Base-by-base conservation (phyloP, 2,888 invertebrate genomes). In the Rotaria macrura region DNA sequence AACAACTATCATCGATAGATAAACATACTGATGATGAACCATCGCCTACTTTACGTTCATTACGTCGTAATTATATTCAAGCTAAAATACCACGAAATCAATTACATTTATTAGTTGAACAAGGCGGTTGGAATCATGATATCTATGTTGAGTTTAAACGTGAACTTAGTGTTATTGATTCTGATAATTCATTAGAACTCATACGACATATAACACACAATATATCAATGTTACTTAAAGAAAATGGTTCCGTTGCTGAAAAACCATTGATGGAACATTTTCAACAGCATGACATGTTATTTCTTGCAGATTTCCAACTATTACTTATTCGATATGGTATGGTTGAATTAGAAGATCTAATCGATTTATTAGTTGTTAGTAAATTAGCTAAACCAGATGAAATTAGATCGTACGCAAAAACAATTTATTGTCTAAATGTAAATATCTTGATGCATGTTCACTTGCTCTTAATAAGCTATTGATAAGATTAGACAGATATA, bases 41-140 rank as follows among this genome's bases (percentile, higher is more conserved):
- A 20, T 6, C 29, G 6, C 34, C 20, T 6, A 34, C 34, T 65
- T 34, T 65, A 65, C 65, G 65, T 20, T 65, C 65, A 34, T 34
- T 65, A 65, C 65, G 65, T 65, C 65, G 38, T 65, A 34, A 65
- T 65, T 65, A 65, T 65, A 65, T 65, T 20, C 65, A 65, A 65
- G 34, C 65, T 7, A 65, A 34, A 65, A 65, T 65, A 20, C 65
- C 65, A 6, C 34, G 65, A 65, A 65, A 65, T 65, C 65, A 65
- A 65, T 65, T 65, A 34, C 65, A 65, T 65, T 20, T 65, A 29
- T 34, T 65, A 34, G 65, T 65, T 34, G 29, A 65, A 65, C 65
- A 65, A 34, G 65, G 65, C 20, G 34, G 65, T 34, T 65, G 65
- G 65, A 34, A 14, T 65, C 17, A 34, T 17, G 17, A 65, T 34